These are phyloP conservation scores for Zonitis immaculata DNA, from an alignment of 2,888 invertebrate species.

Conservation along the genomic window DNA sequence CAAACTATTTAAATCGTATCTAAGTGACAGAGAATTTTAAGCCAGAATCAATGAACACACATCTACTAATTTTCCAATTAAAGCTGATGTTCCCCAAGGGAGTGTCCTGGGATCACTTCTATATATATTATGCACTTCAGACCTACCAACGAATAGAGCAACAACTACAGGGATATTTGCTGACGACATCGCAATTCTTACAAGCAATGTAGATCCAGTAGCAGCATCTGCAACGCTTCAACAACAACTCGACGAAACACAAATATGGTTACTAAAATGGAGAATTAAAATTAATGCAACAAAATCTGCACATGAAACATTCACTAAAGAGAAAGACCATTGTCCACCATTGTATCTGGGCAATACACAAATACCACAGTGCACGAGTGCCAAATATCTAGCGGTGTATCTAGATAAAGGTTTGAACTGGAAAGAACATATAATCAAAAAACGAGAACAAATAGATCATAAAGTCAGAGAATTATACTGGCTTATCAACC, in stretches of 20 bases:
- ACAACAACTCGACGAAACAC: neutral
- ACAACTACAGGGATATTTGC: neutral
- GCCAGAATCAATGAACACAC: neutral
- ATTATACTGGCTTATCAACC: conserved; percentile 3
- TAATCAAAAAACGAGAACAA: neutral
- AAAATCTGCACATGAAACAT: neutral
- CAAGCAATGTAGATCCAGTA: neutral
- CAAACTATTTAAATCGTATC: no score
- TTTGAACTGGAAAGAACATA: conserved; percentile 1
- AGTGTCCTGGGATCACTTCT: neutral
- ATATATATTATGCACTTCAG: neutral
- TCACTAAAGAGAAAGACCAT: neutral
- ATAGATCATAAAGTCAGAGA: neutral
- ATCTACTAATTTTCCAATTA: neutral
- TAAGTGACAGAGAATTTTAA: neutral
- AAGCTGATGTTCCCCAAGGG: neutral
- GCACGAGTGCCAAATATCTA: neutral
- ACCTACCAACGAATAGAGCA: neutral
- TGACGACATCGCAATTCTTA: neutral
- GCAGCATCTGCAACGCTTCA: neutral
- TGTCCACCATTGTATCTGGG: neutral
- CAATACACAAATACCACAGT: neutral
- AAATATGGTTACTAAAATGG: neutral
- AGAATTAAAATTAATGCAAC: conserved; percentile 4
- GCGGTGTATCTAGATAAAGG: neutral